Percentiles rank a stretch among this genome's conserved stretches.
Conservation (phyloP, 2,888 invertebrate genomes). For the Morpho helenor region DNA sequence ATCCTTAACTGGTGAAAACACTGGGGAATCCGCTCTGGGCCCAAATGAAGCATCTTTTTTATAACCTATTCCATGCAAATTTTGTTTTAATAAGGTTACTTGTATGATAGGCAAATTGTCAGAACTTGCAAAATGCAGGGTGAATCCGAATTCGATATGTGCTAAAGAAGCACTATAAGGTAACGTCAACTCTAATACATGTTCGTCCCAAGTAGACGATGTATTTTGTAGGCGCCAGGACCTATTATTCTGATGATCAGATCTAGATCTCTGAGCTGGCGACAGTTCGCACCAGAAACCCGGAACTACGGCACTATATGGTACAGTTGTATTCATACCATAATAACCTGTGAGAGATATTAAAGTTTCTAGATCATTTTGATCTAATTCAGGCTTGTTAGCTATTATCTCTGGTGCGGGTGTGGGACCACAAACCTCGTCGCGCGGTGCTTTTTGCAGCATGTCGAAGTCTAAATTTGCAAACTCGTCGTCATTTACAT, state of each 20-base stretch:
- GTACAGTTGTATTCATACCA: slow-evolving; percentile 71
- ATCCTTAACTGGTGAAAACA: slow-evolving; percentile 57
- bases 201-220: slow-evolving; percentile 95
- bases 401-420: slow-evolving; percentile 70
- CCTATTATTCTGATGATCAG: slow-evolving; percentile 92
- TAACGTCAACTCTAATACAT: slow-evolving; percentile 92
- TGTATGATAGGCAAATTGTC: slow-evolving; percentile 89
- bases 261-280: slow-evolving; percentile 92
- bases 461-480: slow-evolving; percentile 70
- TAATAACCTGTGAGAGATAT: slow-evolving; percentile 89
- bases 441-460: slow-evolving; percentile 58
- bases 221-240: slow-evolving; percentile 95
- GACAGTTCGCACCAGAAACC: slow-evolving; percentile 96
- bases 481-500: slow-evolving; percentile 84
- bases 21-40: slow-evolving; percentile 60
- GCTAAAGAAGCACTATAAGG: slow-evolving; percentile 89
- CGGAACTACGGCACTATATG: slow-evolving; percentile 92
- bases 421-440: slow-evolving; percentile 50
- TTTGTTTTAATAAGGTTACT: slow-evolving; percentile 81
- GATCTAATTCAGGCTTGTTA: slow-evolving; percentile 78
- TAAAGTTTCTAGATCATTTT: slow-evolving; percentile 82
- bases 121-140: slow-evolving; percentile 87
- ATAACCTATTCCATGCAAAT: slow-evolving; percentile 77
- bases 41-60: slow-evolving; percentile 71
- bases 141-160: slow-evolving; percentile 94